A percentile compares a stretch with the other conserved stretches of the same genome.
These are phyloP conservation scores for Torymus texanus DNA, from an alignment of 2,888 invertebrate species.

Conservation along the genomic window DNA sequence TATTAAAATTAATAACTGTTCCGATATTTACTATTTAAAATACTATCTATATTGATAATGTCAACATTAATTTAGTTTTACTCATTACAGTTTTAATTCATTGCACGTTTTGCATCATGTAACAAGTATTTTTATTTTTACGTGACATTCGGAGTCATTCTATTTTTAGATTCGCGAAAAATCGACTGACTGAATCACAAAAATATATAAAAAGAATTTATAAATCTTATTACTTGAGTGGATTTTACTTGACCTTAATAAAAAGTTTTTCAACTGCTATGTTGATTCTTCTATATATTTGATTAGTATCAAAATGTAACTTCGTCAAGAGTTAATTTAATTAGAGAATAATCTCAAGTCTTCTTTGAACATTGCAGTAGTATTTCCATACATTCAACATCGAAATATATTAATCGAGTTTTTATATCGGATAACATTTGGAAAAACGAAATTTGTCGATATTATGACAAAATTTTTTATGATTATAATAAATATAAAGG, in stretches of 20 bases:
- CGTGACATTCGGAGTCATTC: conserved; percentile 6
- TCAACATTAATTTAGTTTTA: too few relatives aligned
- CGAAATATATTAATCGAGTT: not conserved
- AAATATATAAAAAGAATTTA: not conserved
- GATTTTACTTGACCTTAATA: conserved; percentile 29
- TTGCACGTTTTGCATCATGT: not conserved
- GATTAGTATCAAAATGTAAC: conserved; percentile 10
- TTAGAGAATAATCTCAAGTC: not conserved
- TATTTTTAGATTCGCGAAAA: conserved; percentile 29
- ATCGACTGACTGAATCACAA: conserved; percentile 4
- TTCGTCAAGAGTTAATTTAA: conserved; percentile 7
- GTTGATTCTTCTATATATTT: not conserved
- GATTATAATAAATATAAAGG: too few relatives aligned
- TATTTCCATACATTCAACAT: not conserved
- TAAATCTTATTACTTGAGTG: conserved; percentile 17
- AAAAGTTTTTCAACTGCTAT: conserved; percentile 6
- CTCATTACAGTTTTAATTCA: not conserved
- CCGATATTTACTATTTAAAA: too few relatives aligned
- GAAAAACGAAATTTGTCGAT: too few relatives aligned
- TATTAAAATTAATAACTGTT: too few relatives aligned
- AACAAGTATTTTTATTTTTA: not conserved
- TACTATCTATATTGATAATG: too few relatives aligned
- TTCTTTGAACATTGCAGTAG: too few relatives aligned
- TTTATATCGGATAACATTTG: not conserved
- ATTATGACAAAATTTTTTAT: too few relatives aligned